A percentile compares a stretch with the other conserved stretches of the same genome.
phyloP scores from a whole-genome alignment of 2,888 invertebrate species.

The Sipha maydis region DNA sequence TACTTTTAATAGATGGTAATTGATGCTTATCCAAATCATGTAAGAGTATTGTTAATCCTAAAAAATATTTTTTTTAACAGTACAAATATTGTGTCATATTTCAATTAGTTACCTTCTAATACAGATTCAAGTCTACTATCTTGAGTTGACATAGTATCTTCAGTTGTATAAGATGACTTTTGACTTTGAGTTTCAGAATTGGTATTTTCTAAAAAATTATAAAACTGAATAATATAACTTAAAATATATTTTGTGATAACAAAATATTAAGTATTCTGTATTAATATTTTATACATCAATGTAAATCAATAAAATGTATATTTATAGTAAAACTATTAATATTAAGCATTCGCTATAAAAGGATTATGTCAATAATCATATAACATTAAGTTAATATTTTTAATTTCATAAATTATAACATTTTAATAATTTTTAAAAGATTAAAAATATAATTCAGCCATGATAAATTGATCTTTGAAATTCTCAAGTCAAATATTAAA shows the following conservation, averaged over 20 bases:
- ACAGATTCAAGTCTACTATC: slow-evolving; percentile 55
- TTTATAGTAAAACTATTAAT: too few species aligned
- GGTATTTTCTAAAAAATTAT: slow-evolving; percentile 21
- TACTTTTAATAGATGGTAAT: slow-evolving; percentile 35
- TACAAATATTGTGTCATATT: not conserved
- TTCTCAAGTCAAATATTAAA: too few species aligned
- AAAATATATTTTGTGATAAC: not conserved
- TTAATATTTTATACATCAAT: too few species aligned
- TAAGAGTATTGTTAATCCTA: slow-evolving; percentile 41
- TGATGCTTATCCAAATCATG: slow-evolving; percentile 47
- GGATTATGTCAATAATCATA: too few species aligned
- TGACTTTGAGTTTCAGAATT: slow-evolving; percentile 40
- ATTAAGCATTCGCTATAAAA: too few species aligned
- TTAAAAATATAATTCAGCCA: too few species aligned
- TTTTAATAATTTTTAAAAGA: too few species aligned
- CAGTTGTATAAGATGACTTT: slow-evolving; percentile 43
- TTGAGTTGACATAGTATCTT: slow-evolving; percentile 57
- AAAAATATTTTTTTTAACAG: not conserved
- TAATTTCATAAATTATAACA: too few species aligned
- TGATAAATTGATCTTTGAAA: too few species aligned
- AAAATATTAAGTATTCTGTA: not conserved
- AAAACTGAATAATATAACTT: not conserved
- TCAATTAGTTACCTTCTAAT: slow-evolving; percentile 40
- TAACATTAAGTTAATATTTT: too few species aligned
- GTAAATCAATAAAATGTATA: too few species aligned